phyloP scores from a whole-genome alignment of 2,888 invertebrate species.

The Erebia ligea region DNA sequence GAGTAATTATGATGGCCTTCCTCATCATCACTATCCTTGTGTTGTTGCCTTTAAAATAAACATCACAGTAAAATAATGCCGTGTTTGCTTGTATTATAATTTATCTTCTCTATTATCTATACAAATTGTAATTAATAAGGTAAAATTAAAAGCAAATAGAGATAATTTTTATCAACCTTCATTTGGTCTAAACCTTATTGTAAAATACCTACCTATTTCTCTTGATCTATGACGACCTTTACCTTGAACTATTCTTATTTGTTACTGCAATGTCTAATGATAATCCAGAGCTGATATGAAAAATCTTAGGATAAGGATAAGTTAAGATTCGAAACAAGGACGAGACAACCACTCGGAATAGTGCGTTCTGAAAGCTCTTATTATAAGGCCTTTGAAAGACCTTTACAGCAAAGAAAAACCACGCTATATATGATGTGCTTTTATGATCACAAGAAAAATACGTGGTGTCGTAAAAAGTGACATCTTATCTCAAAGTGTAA shows the following conservation, averaged over 20 bases:
- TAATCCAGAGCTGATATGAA: no score
- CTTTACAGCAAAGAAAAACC: neutral
- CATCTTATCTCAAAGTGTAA: neutral
- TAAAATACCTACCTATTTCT: no score
- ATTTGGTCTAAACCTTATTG: neutral
- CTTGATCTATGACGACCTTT: no score
- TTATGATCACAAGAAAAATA: neutral
- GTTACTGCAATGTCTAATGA: no score
- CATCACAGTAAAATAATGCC: neutral
- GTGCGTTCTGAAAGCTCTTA: neutral
- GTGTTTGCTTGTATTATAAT: neutral
- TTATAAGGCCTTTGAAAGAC: neutral
- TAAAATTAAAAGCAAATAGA: neutral
- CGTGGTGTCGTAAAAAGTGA: constrained; percentile 1
- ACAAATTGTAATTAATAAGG: neutral
- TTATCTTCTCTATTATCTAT: neutral
- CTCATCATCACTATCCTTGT: constrained; percentile 1
- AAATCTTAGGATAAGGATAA: no score
- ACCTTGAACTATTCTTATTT: no score
- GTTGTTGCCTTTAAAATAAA: neutral
- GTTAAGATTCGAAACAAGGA: neutral
- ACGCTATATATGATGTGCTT: neutral
- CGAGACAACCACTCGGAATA: neutral
- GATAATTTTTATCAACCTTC: neutral
- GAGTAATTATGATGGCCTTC: neutral